Base-by-base conservation (phyloP, 2,113 vertebrate species). In the Lagenorhynchus albirostris region DNA sequence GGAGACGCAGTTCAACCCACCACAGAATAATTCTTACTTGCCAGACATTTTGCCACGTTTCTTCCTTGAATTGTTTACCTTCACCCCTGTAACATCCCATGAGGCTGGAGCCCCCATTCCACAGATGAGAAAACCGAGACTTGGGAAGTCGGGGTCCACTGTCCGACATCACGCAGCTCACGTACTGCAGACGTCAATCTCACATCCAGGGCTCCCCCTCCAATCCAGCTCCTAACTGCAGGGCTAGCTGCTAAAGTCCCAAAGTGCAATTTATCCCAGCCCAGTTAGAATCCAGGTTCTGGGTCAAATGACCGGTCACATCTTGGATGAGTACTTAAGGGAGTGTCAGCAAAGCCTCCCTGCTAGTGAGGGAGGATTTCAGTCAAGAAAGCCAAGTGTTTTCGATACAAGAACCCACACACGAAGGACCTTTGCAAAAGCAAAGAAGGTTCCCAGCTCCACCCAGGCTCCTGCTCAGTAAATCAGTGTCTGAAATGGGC, bases 401-500 rank as follows among this genome's bases (percentile, higher is more conserved):
- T 47, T 79, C n/a, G 12, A n/a, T 44, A 53, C 80, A 50, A 74
- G 87, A 87, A 67, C 81, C 0, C 62, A 84, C 87, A 62, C 36
- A 74, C n/a, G 44, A 92, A 26, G 0, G 0, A 74, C 58, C 96
- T 94, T 71, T 84, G 79, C 74, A 50, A 60, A 93, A 95, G 50
- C 47, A 86, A 50, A 20, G 18, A 93, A 76, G 55, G 76, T 63
- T 60, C 62, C 76, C n/a, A 2, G 68, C 47, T 65, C 55, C 44
- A 62, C 91, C 91, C 93, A 58, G 38, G 77, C 86, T 94, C 79
- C 44, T n/a, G 96, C 96, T 96, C 96, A 85, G 79, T 96, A 95
- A 91, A 86, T 92, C 58, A 88, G 20, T 3, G 73, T 62, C 84
- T n/a, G 67, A 84, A 94, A 47, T 26, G 76, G 95, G 93, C 98